Percentiles rank a stretch among this genome's conserved stretches.
phyloP scores from a whole-genome alignment of 2,888 invertebrate genomes.

The Ormyrus labotus region DNA sequence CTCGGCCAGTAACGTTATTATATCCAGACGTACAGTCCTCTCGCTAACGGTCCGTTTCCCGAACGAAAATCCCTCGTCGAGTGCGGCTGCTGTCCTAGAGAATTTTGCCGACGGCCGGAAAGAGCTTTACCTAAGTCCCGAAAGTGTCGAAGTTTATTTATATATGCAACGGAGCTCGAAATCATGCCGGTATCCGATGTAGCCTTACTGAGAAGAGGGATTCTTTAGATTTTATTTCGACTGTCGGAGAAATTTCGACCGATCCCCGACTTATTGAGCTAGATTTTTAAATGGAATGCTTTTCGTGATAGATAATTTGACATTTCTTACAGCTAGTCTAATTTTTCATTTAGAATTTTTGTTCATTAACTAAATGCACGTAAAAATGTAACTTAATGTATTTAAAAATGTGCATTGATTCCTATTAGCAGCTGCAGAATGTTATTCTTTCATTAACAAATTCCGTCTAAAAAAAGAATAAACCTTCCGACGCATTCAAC shows the following conservation, averaged over 20 bases:
- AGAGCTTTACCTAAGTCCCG: background rate
- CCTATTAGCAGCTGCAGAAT: too few species aligned
- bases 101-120: background rate
- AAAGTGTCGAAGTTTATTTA: constrained; percentile 35
- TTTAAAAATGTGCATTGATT: too few species aligned
- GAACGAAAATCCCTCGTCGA: constrained; percentile 31
- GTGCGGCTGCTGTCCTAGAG: constrained; percentile 1
- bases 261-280: too few species aligned
- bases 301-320: too few species aligned
- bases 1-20: constrained; percentile 43
- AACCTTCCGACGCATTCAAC: too few species aligned
- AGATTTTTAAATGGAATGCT: too few species aligned
- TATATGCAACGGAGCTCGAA: constrained; percentile 11
- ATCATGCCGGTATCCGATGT: background rate
- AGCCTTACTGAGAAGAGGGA: background rate
- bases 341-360: background rate
- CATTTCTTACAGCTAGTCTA: too few species aligned
- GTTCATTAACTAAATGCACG: background rate
- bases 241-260: too few species aligned
- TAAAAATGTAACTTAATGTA: background rate
- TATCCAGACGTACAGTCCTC: constrained; percentile 20
- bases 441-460: too few species aligned
- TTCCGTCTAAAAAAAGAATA: too few species aligned
- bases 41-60: constrained; percentile 31
- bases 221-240: constrained; percentile 33